These are phyloP conservation scores for Melanotaenia trifasciata DNA, from an alignment of 2,797 vertebrate species.

Conservation along the genomic window DNA sequence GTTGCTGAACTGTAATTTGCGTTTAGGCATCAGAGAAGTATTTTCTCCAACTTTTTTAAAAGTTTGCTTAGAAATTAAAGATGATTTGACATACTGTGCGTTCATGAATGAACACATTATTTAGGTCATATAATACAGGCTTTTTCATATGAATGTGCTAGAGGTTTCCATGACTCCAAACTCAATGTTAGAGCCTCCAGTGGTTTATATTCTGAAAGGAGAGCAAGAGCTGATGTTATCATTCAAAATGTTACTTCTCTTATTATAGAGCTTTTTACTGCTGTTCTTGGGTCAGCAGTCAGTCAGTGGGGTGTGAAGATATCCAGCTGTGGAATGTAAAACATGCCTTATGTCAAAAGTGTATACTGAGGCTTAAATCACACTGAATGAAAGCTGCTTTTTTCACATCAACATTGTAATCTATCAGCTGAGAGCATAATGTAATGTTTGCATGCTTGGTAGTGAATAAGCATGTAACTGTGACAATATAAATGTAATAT, in stretches of 20 bases:
- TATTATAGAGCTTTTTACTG: not conserved
- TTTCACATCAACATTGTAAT: not conserved
- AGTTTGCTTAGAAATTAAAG: conserved; percentile 24
- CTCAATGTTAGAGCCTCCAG: not conserved
- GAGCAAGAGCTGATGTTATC: not conserved
- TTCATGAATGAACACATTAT: conserved; percentile 12
- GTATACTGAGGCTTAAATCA: not conserved
- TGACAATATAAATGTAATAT: conserved; percentile 24
- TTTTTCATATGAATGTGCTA: not conserved
- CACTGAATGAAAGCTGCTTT: not conserved
- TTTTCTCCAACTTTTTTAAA: conserved; percentile 7
- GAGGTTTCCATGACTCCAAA: conserved; percentile 1
- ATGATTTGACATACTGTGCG: not conserved
- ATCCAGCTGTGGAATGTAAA: not conserved
- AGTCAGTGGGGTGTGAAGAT: not conserved
- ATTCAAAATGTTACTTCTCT: not conserved
- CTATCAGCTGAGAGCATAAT: conserved; percentile 4
- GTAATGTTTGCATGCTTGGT: conserved; percentile 11
- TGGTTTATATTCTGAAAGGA: not conserved
- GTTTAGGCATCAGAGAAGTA: not conserved
- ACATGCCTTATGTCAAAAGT: conserved; percentile 4
- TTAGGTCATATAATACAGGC: not conserved
- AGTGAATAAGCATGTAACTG: conserved; percentile 1
- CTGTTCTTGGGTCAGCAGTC: not conserved
- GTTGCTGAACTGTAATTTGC: conserved; percentile 5